phyloP scores from a whole-genome alignment of 2,888 invertebrate genomes.

The Eretmocerus hayati region DNA sequence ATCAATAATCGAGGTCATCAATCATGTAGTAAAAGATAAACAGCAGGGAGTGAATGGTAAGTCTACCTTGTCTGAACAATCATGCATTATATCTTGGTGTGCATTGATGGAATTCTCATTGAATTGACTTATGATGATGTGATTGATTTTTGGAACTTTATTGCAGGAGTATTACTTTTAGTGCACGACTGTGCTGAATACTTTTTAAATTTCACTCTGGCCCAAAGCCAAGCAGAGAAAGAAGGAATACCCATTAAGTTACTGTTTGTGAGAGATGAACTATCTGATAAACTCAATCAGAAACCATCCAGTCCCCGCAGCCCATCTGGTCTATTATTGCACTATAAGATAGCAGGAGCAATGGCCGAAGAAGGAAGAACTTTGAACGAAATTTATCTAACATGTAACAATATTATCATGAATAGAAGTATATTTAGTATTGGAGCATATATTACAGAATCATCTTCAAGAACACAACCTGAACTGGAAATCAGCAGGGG shows the following conservation, averaged over 20 bases:
- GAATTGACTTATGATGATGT: too few species aligned
- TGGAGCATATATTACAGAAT: constrained; percentile 22
- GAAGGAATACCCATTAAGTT: constrained; percentile 53
- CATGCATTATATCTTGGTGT: too few species aligned
- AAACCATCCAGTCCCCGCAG: constrained; percentile 37
- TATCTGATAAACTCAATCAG: constrained; percentile 24
- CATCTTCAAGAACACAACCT: background rate
- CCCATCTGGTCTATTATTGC: constrained; percentile 52
- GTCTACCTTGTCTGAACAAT: too few species aligned
- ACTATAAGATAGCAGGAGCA: constrained; percentile 66
- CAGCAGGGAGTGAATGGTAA: constrained; percentile 2
- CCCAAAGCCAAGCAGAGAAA: constrained; percentile 61
- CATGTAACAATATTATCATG: constrained; percentile 38
- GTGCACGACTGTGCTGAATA: constrained; percentile 69
- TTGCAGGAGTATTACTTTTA: constrained; percentile 59
- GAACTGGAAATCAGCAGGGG: constrained; percentile 14
- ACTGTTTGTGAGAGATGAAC: constrained; percentile 63
- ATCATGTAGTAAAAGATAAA: constrained; percentile 21
- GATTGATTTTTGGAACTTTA: too few species aligned
- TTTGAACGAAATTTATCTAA: constrained; percentile 53
- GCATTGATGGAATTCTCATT: too few species aligned
- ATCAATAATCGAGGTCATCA: constrained; percentile 26
- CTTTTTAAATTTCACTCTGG: constrained; percentile 68
- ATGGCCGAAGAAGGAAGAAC: constrained; percentile 58
- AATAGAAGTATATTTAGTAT: constrained; percentile 21